A percentile compares a stretch with the other conserved stretches of the same genome.
These are phyloP conservation scores for Lepidochrysops patricia DNA, from an alignment of 2,888 invertebrate genomes.

Conservation along the genomic window DNA sequence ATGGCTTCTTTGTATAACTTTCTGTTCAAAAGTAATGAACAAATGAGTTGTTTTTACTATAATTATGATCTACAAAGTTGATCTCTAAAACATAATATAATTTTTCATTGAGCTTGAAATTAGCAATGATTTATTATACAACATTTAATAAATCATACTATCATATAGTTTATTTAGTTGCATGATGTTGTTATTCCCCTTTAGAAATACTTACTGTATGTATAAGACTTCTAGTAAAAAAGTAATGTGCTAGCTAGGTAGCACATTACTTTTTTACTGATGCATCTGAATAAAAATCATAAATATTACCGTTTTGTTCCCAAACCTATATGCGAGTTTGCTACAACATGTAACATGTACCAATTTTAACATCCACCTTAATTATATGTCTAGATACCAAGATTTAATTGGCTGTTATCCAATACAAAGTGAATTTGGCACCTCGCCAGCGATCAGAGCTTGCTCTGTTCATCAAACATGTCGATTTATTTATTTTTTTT, in stretches of 20 bases:
- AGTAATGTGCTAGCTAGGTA: neutral
- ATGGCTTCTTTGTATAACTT: slow-evolving; percentile 37
- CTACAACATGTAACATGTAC: slow-evolving; percentile 56
- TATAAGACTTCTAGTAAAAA: neutral
- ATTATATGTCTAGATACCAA: slow-evolving; percentile 46
- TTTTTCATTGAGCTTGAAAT: too few relatives aligned
- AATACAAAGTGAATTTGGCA: slow-evolving; percentile 71
- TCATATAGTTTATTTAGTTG: neutral
- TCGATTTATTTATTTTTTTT: slow-evolving; percentile 66
- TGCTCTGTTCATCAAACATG: slow-evolving; percentile 64
- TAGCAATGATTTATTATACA: neutral
- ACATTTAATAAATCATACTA: neutral
- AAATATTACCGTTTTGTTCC: neutral
- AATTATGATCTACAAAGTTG: neutral
- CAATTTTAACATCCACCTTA: slow-evolving; percentile 47
- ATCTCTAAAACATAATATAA: neutral
- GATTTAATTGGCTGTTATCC: slow-evolving; percentile 73
- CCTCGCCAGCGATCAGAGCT: slow-evolving; percentile 59
- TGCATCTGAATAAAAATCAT: neutral
- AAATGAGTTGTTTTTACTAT: slow-evolving; percentile 34
- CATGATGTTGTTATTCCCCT: neutral
- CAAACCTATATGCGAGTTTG: slow-evolving; percentile 35
- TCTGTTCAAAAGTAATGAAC: slow-evolving; percentile 45
- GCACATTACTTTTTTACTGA: neutral
- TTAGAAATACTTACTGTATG: neutral